Percentiles rank a stretch among this genome's conserved stretches.
These are phyloP conservation scores for Metalampra italica DNA, from an alignment of 2,888 invertebrate genomes.

Conservation along the genomic window DNA sequence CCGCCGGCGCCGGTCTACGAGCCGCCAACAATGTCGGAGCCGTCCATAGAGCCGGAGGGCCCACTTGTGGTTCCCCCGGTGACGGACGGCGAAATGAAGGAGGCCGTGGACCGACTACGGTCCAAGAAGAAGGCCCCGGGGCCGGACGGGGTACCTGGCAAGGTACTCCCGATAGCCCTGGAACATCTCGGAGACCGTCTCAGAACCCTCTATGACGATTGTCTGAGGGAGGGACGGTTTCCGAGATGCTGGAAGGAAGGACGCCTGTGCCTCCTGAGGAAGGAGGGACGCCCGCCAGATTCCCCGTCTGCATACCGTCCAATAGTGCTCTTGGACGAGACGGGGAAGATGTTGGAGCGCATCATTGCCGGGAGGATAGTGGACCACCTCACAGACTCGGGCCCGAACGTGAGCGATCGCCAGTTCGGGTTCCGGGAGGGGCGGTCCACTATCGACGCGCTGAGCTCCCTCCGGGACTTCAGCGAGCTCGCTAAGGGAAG, in stretches of 20 bases:
- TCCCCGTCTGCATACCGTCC: not conserved
- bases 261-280: conserved; percentile 2
- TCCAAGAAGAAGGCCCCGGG: conserved; percentile 8
- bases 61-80: not conserved
- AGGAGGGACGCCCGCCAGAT: conserved; percentile 6
- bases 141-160: conserved; percentile 7
- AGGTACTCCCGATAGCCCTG: not conserved
- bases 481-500: not conserved
- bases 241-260: conserved; percentile 9
- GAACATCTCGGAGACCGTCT: not conserved
- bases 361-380: not conserved
- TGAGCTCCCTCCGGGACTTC: not conserved
- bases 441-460: not conserved
- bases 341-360: not conserved
- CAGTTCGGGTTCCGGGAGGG: not conserved
- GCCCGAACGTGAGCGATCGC: not conserved
- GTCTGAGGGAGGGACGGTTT: conserved; percentile 1
- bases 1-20: not conserved
- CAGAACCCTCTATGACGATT: not conserved
- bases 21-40: not conserved
- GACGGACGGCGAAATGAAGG: not conserved
- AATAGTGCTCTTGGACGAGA: not conserved
- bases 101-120: not conserved
- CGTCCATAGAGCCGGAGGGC: not conserved
- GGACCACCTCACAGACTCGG: not conserved